A percentile compares a stretch with the other conserved stretches of the same genome.
Evolutionary conservation across 2,113 vertebrate species (phyloP).

Genomic region (Motacilla tschutschensis): DNA sequence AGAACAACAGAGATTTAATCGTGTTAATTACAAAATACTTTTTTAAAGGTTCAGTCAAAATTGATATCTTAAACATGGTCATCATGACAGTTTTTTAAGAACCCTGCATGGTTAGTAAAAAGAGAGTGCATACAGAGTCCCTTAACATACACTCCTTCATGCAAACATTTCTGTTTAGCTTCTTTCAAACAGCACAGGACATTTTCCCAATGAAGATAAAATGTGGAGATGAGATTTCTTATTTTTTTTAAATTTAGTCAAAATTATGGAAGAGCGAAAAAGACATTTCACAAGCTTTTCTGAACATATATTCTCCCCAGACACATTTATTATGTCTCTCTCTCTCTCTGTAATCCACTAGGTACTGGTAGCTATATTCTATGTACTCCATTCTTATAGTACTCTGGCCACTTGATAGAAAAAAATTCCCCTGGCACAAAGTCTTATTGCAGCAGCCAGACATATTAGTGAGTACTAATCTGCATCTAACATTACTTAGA

Average conservation of each 20-base stretch:
- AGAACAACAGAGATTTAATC: background rate
- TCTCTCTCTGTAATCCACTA: background rate
- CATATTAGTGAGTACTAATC: slow-evolving; percentile 2
- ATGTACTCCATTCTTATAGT: background rate
- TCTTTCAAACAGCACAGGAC: background rate
- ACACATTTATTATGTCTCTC: background rate
- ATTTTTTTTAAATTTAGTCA: background rate
- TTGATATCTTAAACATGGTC: background rate
- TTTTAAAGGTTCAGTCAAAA: background rate
- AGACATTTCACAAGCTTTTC: background rate
- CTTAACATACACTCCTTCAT: background rate
- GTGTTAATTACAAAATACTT: background rate
- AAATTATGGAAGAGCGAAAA: background rate
- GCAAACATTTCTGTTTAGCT: background rate
- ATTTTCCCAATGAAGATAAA: background rate
- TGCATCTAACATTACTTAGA: background rate
- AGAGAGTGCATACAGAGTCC: background rate
- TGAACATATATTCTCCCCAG: background rate
- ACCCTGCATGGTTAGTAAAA: background rate
- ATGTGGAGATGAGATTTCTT: background rate
- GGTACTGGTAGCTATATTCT: background rate
- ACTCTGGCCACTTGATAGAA: background rate
- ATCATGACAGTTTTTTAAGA: background rate
- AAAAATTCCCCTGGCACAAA: background rate
- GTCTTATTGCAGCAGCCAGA: background rate